These are phyloP conservation scores for Alsophila aescularia DNA, from an alignment of 2,888 invertebrate genomes.

Conservation along the genomic window DNA sequence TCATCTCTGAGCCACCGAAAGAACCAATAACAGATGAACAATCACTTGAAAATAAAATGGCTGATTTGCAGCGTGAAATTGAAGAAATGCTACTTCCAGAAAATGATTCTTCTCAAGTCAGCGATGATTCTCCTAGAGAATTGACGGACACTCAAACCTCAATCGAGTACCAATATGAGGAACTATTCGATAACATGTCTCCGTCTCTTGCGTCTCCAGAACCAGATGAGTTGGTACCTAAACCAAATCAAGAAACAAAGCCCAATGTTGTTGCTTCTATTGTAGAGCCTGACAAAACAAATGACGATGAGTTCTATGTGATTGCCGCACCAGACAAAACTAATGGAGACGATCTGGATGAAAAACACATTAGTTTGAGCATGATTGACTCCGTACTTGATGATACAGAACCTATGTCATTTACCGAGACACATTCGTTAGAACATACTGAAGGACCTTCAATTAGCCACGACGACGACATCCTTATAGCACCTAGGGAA, in stretches of 20 bases:
- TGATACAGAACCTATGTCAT: slow-evolving; percentile 52
- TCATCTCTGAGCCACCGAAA: slow-evolving; percentile 21
- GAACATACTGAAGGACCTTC: slow-evolving; percentile 46
- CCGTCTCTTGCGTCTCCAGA: slow-evolving; percentile 69
- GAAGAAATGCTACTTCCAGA: slow-evolving; percentile 78
- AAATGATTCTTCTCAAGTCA: slow-evolving; percentile 71
- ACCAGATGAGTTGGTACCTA: slow-evolving; percentile 50
- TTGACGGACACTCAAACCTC: slow-evolving; percentile 59
- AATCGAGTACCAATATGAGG: slow-evolving; percentile 64
- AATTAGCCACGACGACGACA: slow-evolving; percentile 46
- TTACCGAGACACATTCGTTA: slow-evolving; percentile 50
- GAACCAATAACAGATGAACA: slow-evolving; percentile 66
- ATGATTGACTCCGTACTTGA: slow-evolving; percentile 61
- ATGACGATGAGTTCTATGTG: slow-evolving; percentile 20
- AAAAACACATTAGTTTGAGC: slow-evolving; percentile 61
- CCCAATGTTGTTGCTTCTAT: background rate
- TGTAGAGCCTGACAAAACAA: slow-evolving; percentile 25
- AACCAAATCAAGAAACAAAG: slow-evolving; percentile 27
- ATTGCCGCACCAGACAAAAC: slow-evolving; percentile 17
- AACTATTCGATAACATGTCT: slow-evolving; percentile 62
- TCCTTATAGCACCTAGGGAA: slow-evolving; percentile 47
- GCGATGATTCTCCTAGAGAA: slow-evolving; percentile 67
- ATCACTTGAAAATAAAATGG: slow-evolving; percentile 78
- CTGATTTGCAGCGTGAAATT: slow-evolving; percentile 78
- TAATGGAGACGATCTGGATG: slow-evolving; percentile 46